Evolutionary conservation across 2,888 invertebrate species (phyloP).

Genomic region (Trichacis sp.): DNA sequence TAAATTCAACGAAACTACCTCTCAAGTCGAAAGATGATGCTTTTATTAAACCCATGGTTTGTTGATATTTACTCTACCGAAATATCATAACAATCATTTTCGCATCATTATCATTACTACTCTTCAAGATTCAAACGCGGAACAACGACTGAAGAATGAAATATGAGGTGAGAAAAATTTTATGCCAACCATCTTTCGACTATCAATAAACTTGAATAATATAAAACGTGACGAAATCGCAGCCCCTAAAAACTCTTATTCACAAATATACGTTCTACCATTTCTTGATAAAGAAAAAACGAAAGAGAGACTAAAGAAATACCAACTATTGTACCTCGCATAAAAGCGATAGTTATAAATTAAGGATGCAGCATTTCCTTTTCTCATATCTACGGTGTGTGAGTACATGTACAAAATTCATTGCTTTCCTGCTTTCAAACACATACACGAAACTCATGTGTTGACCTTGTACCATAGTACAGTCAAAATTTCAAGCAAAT

Average conservation of each 20-base stretch:
- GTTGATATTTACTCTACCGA: neutral
- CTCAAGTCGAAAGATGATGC: constrained; percentile 24
- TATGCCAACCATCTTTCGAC: constrained; percentile 20
- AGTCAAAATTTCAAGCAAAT: constrained; percentile 57
- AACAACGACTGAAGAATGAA: neutral
- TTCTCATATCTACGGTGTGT: constrained; percentile 37
- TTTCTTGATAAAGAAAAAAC: constrained; percentile 13
- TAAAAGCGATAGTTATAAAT: constrained; percentile 30
- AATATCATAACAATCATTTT: neutral
- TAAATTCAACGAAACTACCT: constrained; percentile 29
- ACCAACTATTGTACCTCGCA: constrained; percentile 33
- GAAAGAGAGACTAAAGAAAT: constrained; percentile 18
- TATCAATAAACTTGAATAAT: constrained; percentile 10
- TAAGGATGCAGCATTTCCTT: constrained; percentile 40
- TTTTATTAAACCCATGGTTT: constrained; percentile 22
- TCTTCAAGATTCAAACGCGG: neutral
- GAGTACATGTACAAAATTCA: constrained; percentile 28
- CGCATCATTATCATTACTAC: neutral
- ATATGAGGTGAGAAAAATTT: constrained; percentile 4
- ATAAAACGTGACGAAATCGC: constrained; percentile 17
- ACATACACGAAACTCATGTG: constrained; percentile 42
- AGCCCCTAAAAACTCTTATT: constrained; percentile 20
- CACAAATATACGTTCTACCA: constrained; percentile 23
- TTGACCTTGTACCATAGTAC: constrained; percentile 47
- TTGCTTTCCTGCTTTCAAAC: constrained; percentile 32